These are phyloP conservation scores for Rynchops niger DNA, from an alignment of 2,113 vertebrate species.

Conservation along the genomic window DNA sequence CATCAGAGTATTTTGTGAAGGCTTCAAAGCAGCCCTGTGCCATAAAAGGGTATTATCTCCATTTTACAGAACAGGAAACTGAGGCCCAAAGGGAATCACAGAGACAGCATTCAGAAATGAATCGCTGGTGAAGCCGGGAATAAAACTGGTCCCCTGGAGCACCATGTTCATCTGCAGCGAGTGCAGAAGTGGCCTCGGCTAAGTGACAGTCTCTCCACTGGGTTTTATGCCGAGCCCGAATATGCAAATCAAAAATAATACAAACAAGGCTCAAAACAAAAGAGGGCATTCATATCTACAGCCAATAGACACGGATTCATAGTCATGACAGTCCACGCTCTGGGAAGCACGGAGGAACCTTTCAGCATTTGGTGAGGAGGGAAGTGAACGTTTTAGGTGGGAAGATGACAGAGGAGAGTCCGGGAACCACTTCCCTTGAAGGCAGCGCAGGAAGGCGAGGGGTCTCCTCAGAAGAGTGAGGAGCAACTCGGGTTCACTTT, in stretches of 20 bases:
- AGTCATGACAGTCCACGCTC: rapidly evolving
- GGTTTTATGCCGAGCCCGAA: not conserved
- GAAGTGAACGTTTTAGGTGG: not conserved
- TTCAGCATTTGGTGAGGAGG: not conserved
- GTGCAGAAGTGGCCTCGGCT: slow-evolving; percentile 7
- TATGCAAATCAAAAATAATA: not conserved
- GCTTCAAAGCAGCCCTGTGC: slow-evolving; percentile 46
- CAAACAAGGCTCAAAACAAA: not conserved
- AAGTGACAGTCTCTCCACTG: not conserved
- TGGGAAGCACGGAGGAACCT: not conserved
- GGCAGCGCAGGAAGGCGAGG: rapidly evolving
- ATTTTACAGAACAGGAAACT: slow-evolving; percentile 59
- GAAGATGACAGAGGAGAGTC: not conserved
- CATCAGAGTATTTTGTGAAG: slow-evolving; percentile 36
- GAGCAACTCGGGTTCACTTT: not conserved
- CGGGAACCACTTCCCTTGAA: not conserved
- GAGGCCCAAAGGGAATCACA: not conserved
- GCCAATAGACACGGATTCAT: rapidly evolving
- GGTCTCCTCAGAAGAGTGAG: not conserved
- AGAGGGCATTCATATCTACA: not conserved
- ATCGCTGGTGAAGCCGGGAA: slow-evolving; percentile 17
- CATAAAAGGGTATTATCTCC: slow-evolving; percentile 46
- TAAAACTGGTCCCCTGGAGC: slow-evolving; percentile 36
- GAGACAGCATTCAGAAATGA: slow-evolving; percentile 37
- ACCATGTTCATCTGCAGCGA: not conserved